Evolutionary conservation across 1,140 invertebrate species (phyloP).

Genomic region (Chelonus insularis): DNA sequence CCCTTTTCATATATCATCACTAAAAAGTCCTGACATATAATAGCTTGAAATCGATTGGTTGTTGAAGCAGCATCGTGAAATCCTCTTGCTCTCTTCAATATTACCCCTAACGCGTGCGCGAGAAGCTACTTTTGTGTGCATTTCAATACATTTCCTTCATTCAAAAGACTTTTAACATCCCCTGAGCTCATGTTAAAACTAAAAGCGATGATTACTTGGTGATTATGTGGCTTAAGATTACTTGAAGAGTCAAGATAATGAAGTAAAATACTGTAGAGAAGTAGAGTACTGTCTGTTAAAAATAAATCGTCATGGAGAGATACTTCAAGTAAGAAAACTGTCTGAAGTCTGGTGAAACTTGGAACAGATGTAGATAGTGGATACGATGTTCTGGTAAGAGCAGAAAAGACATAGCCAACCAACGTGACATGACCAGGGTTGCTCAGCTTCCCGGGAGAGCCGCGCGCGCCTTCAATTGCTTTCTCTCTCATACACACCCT

Average conservation of each 20-base stretch:
- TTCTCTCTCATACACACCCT: background rate
- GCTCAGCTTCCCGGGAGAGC: constrained; percentile 15
- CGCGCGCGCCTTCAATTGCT: constrained; percentile 18
- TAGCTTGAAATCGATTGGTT: background rate
- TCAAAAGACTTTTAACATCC: background rate
- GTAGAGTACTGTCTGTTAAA: too few relatives aligned
- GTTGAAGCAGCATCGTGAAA: background rate
- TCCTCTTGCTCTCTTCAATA: too few relatives aligned
- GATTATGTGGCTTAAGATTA: too few relatives aligned
- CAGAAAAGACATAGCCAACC: background rate
- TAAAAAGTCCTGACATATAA: background rate
- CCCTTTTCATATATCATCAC: background rate
- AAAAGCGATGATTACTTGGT: too few relatives aligned
- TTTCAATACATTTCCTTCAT: background rate
- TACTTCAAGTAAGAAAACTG: background rate
- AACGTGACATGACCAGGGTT: background rate
- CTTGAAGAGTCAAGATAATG: too few relatives aligned
- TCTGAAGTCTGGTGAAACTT: too few relatives aligned
- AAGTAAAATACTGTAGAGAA: too few relatives aligned
- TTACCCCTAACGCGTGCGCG: background rate
- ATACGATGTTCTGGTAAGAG: background rate
- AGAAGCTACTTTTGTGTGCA: background rate
- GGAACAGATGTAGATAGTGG: background rate
- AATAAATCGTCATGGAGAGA: too few relatives aligned
- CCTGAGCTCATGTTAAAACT: background rate